Evolutionary conservation across 1,140 invertebrate genomes (phyloP), one percentile per base, ranked within the genome.

Genomic region (Ceratina japonica): DNA sequence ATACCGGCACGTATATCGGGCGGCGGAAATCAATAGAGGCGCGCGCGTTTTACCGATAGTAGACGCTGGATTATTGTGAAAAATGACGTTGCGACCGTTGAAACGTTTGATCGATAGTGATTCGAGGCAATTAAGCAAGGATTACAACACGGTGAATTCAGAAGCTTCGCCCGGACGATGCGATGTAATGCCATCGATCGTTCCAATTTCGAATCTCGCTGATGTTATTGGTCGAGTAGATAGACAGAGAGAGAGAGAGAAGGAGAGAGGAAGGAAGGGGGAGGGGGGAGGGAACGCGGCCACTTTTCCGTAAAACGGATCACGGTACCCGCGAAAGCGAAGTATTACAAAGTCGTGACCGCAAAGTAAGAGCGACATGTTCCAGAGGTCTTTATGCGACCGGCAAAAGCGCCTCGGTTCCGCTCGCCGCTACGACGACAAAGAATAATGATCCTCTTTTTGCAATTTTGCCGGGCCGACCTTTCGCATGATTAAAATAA

Each of bases 271-370:
- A 0, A 10, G 37, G 10, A 8, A 8, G 37, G 56, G 66, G n/a
- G n/a, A 44, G 37, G 5, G 5, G 37, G 10, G 37, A 8, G 37
- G 56, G 66, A 61, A 27, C n/a, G 68, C 7, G 62, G 13, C 64
- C 24, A 58, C 69, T 49, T 81, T 59, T 66, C 79, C 58, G 51
- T 81, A 65, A 85, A 84, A 84, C 54, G 71, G 69, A 84, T 84
- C 75, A 64, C 37, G 59, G 58, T 22, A 27, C 51, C 68, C 52
- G 12, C 31, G 69, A 44, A 10, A 44, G 75, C 66, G 64, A 85
- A 85, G 84, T 85, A 85, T 85, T 74, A 70, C 80, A 31, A 75
- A 82, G 79, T 82, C 83, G 70, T 78, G 68, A 64, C 59, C 84
- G 80, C 78, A 82, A 82, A 85, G 75, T 75, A 84, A 62, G 56